phyloP scores from a whole-genome alignment of 2,113 vertebrate genomes.

The Urocitellus parryii region DNA sequence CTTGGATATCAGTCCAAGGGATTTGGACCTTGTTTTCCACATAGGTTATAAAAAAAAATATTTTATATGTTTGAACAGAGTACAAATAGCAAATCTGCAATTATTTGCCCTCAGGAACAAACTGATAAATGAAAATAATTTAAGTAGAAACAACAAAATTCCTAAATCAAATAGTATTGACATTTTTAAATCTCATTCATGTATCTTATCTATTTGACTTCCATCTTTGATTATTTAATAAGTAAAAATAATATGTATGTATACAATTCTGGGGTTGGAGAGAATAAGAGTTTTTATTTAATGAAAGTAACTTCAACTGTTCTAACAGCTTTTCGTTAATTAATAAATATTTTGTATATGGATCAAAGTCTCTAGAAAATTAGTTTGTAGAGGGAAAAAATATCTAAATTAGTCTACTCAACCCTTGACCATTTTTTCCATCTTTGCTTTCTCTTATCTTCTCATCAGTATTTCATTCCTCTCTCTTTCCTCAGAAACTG shows the following conservation, averaged over 20 bases:
- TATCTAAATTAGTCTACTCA: not conserved
- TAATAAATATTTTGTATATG: not conserved
- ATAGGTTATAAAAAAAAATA: not conserved
- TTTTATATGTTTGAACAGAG: not conserved
- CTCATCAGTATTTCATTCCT: fast-evolving
- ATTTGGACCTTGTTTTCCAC: not conserved
- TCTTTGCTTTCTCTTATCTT: not conserved
- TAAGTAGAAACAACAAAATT: not conserved
- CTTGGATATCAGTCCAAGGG: not conserved
- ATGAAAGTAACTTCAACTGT: not conserved
- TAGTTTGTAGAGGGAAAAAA: not conserved
- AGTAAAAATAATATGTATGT: not conserved
- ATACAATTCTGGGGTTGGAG: not conserved
- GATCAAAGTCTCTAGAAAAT: constrained; percentile 10
- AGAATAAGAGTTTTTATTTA: constrained; percentile 9
- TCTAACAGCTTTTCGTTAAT: not conserved
- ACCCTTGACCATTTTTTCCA: not conserved
- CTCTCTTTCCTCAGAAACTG: not conserved
- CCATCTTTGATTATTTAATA: not conserved
- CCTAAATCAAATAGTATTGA: not conserved
- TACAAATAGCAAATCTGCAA: not conserved
- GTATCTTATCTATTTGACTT: not conserved
- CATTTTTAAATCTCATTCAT: not conserved
- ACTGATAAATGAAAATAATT: not conserved
- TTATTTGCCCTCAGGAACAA: not conserved